Percentiles rank a stretch among this genome's conserved stretches.
Evolutionary conservation across 2,797 vertebrate genomes (phyloP).

Genomic region (Cercopithecus diana): DNA sequence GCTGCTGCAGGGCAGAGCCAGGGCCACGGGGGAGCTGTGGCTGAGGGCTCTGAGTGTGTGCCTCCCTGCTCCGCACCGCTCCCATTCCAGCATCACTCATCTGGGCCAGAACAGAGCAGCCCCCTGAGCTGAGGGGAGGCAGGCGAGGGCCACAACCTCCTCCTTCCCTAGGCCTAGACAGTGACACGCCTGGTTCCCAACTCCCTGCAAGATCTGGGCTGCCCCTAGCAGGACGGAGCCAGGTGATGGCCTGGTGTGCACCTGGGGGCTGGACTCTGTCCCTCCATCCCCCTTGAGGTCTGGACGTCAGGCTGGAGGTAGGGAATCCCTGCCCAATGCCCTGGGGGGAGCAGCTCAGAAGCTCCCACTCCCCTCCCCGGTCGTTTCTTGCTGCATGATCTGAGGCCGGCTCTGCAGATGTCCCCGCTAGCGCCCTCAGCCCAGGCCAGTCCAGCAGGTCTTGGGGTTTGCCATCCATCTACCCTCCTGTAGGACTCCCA

Average conservation of each 20-base stretch:
- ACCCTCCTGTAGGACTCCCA: not conserved
- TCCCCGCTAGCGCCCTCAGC: fast-evolving
- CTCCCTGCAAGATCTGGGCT: not conserved
- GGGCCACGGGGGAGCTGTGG: not conserved
- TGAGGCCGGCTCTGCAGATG: not conserved
- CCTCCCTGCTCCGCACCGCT: fast-evolving
- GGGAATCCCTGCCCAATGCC: not conserved
- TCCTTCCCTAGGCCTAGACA: not conserved
- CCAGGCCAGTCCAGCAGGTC: not conserved
- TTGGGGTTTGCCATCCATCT: fast-evolving
- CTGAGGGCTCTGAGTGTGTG: not conserved
- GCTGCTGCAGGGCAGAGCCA: not conserved
- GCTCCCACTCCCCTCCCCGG: not conserved
- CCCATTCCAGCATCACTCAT: not conserved
- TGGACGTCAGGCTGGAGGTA: not conserved
- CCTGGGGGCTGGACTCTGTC: not conserved
- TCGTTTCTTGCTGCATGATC: not conserved
- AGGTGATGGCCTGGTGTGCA: not conserved
- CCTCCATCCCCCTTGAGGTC: not conserved
- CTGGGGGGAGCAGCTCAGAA: not conserved
- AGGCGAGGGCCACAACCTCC: fast-evolving
- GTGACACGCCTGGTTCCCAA: too few relatives aligned
- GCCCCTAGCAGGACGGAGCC: not conserved
- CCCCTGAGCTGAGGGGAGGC: not conserved
- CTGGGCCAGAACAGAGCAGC: not conserved